phyloP scores from a whole-genome alignment of 2,797 vertebrate species.

The Borostomias antarcticus region DNA sequence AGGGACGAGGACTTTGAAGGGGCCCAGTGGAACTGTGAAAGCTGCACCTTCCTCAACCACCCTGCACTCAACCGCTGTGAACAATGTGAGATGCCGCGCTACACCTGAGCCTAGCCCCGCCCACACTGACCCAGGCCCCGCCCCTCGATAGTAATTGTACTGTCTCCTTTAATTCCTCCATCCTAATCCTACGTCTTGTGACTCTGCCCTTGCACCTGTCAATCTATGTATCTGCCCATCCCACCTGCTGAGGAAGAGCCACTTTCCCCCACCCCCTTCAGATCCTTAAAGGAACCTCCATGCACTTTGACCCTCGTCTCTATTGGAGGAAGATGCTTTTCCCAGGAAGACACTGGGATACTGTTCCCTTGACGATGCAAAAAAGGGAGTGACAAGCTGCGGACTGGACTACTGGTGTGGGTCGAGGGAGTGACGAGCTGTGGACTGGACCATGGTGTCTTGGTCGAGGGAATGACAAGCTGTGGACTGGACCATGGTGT shows the following conservation, averaged over 20 bases:
- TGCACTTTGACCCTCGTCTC: slow-evolving; percentile 80
- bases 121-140: slow-evolving; percentile 41
- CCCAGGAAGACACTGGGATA: slow-evolving; percentile 40
- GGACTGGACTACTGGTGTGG: slow-evolving; percentile 35
- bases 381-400: slow-evolving; percentile 28
- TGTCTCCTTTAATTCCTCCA: slow-evolving; percentile 14
- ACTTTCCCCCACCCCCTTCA: slow-evolving; percentile 61
- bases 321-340: slow-evolving; percentile 51
- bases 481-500: no score
- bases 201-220: slow-evolving; percentile 36
- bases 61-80: slow-evolving; percentile 98
- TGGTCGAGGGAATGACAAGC: no score
- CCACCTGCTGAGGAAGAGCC: slow-evolving; percentile 72
- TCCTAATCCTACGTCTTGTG: slow-evolving; percentile 29
- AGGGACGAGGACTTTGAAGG: slow-evolving; percentile 98
- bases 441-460: no score
- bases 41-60: slow-evolving; percentile 99
- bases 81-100: slow-evolving; percentile 98
- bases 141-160: slow-evolving; percentile 45
- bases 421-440: slow-evolving; percentile 23
- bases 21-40: slow-evolving; percentile 97
- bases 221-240: slow-evolving; percentile 58
- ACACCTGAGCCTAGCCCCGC: slow-evolving; percentile 83
- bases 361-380: slow-evolving; percentile 44
- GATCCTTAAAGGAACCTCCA: slow-evolving; percentile 27